Evolutionary conservation across 2,888 invertebrate species (phyloP), one percentile per base, ranked within the genome.

Genomic region (Apotomis turbidana): DNA sequence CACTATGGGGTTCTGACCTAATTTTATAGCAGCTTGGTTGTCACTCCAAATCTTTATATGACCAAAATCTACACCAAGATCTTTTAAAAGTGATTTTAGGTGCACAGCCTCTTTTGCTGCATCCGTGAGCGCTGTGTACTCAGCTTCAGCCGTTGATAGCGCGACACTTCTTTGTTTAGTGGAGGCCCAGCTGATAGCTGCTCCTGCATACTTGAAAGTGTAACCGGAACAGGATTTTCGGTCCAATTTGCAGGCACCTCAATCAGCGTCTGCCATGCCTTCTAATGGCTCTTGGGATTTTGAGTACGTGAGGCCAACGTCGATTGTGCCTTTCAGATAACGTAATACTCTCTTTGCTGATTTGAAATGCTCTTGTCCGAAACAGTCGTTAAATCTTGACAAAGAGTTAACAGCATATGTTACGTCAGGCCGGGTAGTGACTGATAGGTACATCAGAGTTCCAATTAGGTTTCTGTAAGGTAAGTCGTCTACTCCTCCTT

Each of bases 21-120:
- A 58, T 38, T 38, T 58, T 58, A 58, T 38, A 1, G 58, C 58
- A 3, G 58, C 58, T 41, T 58, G 58, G 15, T 58, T 58, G 6
- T 58, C 41, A n/a, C 38, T 58, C 38, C 27, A 38, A 38, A 58
- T 58, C 3, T 5, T 41, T 38, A 57, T 57, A 3, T 36, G 57
- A 5, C 12, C 57, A 9, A 10, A 57, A 36, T 57, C 57, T 10
- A 13, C 10, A 9, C 57, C 57, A 6, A 57, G 3, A 58, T 58
- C 58, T 41, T 5, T 58, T 0, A 58, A 58, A 5, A 58, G 58
- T 3, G 12, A n/a, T 41, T n/a, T 58, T 41, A 58, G 41, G n/a
- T 58, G 38, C 5, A 58, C n/a, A 3, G 58, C n/a, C 38, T 58
- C 41, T 10, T 58, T 38, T 12, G 38, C 58, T 6, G 58, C 58